These are phyloP conservation scores for Acyrthosiphon pisum DNA, from an alignment of 1,140 invertebrate genomes.

Conservation along the genomic window DNA sequence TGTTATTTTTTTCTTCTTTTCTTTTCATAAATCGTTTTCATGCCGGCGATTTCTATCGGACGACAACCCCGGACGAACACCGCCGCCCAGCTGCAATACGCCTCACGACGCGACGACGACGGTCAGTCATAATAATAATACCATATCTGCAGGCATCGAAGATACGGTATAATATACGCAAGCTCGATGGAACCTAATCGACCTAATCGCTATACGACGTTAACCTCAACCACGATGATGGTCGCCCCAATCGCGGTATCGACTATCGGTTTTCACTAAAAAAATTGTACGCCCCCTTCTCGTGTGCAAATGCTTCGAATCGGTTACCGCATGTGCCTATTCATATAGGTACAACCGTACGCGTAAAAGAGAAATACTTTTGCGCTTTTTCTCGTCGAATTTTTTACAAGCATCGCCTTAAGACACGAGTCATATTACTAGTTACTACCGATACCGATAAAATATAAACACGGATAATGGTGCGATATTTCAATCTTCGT, in stretches of 20 bases:
- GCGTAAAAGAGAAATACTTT: too few species aligned
- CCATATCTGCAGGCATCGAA: background rate
- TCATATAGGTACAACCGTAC: too few species aligned
- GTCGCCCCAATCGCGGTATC: background rate
- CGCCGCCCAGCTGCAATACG: background rate
- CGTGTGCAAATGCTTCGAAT: background rate
- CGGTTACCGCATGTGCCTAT: background rate
- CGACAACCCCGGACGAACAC: background rate
- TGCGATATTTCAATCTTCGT: too few species aligned
- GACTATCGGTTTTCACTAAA: background rate
- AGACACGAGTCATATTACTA: too few species aligned
- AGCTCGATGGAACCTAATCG: background rate
- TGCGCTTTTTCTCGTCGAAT: too few species aligned
- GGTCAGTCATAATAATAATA: slow-evolving; percentile 2
- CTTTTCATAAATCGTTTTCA: background rate
- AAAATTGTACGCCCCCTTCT: background rate
- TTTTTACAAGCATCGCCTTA: too few species aligned
- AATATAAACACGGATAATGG: too few species aligned
- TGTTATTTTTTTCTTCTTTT: background rate
- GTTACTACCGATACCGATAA: too few species aligned
- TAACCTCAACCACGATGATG: background rate
- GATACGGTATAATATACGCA: background rate
- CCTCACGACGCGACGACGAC: background rate
- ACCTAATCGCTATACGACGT: background rate
- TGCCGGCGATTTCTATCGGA: slow-evolving; percentile 8